phyloP scores from a whole-genome alignment of 2,888 invertebrate genomes.

The Microplitis manilae region DNA sequence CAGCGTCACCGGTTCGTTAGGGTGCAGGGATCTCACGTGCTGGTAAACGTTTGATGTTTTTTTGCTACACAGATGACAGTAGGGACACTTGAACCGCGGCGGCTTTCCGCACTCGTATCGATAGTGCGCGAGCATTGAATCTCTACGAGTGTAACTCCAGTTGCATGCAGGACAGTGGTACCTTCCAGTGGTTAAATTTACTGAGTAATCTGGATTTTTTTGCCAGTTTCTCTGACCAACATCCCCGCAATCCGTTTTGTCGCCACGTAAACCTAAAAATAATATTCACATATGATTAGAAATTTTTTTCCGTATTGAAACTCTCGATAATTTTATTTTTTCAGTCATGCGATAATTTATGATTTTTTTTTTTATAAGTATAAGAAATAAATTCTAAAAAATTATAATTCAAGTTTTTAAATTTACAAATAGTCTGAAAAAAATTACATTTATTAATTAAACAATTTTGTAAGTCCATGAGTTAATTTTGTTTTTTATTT shows the following conservation, averaged over 20 bases:
- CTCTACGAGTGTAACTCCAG: constrained; percentile 66
- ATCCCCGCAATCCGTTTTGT: background rate
- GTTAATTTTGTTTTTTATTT: too few relatives aligned
- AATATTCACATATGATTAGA: background rate
- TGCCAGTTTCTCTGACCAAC: constrained; percentile 47
- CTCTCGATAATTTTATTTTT: too few relatives aligned
- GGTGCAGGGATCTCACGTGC: constrained; percentile 64
- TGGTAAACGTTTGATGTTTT: constrained; percentile 66
- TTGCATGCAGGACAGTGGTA: constrained; percentile 69
- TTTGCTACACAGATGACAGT: constrained; percentile 65
- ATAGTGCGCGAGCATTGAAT: constrained; percentile 68
- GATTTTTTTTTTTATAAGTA: too few relatives aligned
- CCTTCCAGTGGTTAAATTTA: constrained; percentile 62
- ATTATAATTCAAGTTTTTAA: too few relatives aligned
- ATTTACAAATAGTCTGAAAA: too few relatives aligned
- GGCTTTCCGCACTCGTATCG: constrained; percentile 69
- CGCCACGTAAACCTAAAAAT: background rate
- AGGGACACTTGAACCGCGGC: constrained; percentile 67
- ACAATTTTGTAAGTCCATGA: too few relatives aligned
- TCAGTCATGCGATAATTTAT: too few relatives aligned
- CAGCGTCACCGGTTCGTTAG: constrained; percentile 59
- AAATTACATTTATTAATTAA: too few relatives aligned
- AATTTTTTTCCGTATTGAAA: too few relatives aligned
- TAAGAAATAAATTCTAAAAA: too few relatives aligned
- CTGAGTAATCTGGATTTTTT: constrained; percentile 56